These are phyloP conservation scores for Drosophila baimaii DNA, from an alignment of 1,140 invertebrate genomes.

Conservation along the genomic window DNA sequence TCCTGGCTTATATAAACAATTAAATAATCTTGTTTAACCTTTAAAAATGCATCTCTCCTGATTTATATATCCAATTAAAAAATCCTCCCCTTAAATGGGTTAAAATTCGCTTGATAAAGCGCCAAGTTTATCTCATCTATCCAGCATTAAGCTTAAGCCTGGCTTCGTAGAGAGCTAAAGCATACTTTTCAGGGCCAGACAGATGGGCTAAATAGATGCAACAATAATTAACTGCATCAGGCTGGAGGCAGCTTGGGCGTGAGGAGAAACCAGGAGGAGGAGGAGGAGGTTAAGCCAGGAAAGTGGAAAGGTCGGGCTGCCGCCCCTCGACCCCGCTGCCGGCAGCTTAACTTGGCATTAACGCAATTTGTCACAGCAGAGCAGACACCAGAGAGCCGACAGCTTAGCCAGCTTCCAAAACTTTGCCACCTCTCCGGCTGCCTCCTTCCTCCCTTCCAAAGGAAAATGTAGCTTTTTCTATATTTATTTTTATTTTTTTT, in stretches of 20 bases:
- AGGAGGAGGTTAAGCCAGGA: conserved; percentile 2
- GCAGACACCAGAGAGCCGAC: conserved; percentile 46
- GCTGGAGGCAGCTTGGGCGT: conserved; percentile 6
- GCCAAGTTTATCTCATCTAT: conserved; percentile 16
- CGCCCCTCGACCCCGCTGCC: conserved; percentile 16
- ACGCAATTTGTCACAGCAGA: conserved; percentile 73
- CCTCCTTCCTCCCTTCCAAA: background rate
- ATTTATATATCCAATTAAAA: conserved; percentile 1
- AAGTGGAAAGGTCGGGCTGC: conserved; percentile 22
- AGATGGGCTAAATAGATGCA: conserved; percentile 65
- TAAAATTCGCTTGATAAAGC: background rate
- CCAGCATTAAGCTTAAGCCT: conserved; percentile 1
- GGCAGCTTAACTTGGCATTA: conserved; percentile 73
- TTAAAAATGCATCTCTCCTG: background rate
- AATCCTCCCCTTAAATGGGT: background rate
- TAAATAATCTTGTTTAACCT: conserved; percentile 2
- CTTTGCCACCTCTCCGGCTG: conserved; percentile 14
- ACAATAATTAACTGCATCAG: conserved; percentile 75
- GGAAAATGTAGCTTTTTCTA: conserved; percentile 3
- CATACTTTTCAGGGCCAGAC: conserved; percentile 53
- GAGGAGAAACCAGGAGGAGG: background rate
- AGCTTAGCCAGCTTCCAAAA: conserved; percentile 46
- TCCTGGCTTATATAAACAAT: background rate
- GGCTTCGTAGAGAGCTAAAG: conserved; percentile 11
- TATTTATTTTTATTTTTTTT: conserved; percentile 41